phyloP scores from a whole-genome alignment of 2,797 vertebrate species.

The Decapterus maruadsi region DNA sequence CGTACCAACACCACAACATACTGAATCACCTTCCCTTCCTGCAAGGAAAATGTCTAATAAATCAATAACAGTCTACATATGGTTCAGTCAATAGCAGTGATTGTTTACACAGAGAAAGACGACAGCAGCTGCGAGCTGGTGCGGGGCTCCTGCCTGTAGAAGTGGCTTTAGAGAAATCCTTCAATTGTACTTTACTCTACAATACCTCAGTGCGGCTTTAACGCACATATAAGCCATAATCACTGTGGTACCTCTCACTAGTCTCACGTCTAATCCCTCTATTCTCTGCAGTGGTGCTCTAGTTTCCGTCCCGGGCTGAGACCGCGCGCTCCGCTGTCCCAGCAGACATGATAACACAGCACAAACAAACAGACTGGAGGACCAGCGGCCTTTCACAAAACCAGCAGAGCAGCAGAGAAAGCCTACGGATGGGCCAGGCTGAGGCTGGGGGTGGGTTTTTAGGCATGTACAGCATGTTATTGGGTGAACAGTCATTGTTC shows the following conservation, averaged over 20 bases:
- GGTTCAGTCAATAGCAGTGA: constrained; percentile 36
- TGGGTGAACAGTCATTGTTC: constrained; percentile 13
- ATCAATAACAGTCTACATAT: constrained; percentile 5
- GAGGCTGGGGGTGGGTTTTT: no score
- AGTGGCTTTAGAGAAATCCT: constrained; percentile 39
- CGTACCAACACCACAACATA: no score
- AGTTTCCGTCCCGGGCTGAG: constrained; percentile 58
- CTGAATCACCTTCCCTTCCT: neutral
- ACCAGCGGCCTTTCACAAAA: constrained; percentile 29
- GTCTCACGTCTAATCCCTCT: constrained; percentile 67
- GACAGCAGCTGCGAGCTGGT: constrained; percentile 7
- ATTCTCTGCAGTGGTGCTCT: constrained; percentile 73
- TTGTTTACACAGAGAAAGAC: constrained; percentile 28
- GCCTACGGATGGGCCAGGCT: neutral
- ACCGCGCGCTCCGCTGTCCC: constrained; percentile 42
- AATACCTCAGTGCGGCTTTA: constrained; percentile 19
- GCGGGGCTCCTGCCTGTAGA: constrained; percentile 18
- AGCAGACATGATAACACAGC: constrained; percentile 36
- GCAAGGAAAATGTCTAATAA: constrained; percentile 22
- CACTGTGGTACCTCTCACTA: constrained; percentile 49
- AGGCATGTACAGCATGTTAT: no score
- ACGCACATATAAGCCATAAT: constrained; percentile 37
- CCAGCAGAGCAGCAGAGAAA: constrained; percentile 2
- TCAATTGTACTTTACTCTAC: constrained; percentile 27
- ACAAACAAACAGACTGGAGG: constrained; percentile 37